Evolutionary conservation across 2,113 vertebrate genomes (phyloP), one percentile per base, ranked within the genome.

Genomic region (Mystacornis crossleyi): DNA sequence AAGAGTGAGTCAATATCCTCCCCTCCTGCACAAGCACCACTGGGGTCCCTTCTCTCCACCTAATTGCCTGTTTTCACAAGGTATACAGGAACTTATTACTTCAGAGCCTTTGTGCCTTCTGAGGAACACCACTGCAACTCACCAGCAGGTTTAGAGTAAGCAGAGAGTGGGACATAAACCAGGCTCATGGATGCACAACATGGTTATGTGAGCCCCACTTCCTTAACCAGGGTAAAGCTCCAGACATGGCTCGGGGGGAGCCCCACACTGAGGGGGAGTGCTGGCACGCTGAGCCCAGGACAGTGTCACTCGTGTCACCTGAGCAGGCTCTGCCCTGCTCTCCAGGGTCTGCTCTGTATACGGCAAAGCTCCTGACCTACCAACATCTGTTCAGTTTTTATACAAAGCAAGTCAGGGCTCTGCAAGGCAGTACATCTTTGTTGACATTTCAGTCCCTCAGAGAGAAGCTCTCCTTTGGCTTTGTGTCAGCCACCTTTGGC

Each of bases 31-130:
- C 34, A 28, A 70, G 69, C 69, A 89, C 64, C 9, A 6, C 81
- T 78, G 60, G 34, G 51, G 73, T 87, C 73, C 86, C 81, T 83
- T 87, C 53, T 51, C 51, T 94, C 75, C 54, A 95, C 84, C 83
- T 95, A 95, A 97, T 86, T 93, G 93, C 72, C 91, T 95, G 75
- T 48, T 86, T 94, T 91, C 83, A 83, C 93, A 90, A 92, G 86
- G 78, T 62, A 74, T 67, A 93, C 71, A 92, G 60, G 86, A 96
- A 71, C 80, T 95, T 97, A 97, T 97, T 97, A 96, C 96, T 90
- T 96, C 77, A 79, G 92, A 94, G 93, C 88, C 94, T 79, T 75
- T 91, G 91, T 81, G 94, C 82, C 86, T 84, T 93, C 72, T 79
- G 72, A 92, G 85, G 74, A 93, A 61, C 71, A 95, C 14, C 81